These are phyloP conservation scores for Scaptomyza tumidula DNA, from an alignment of 2,888 invertebrate species.

Conservation along the genomic window DNA sequence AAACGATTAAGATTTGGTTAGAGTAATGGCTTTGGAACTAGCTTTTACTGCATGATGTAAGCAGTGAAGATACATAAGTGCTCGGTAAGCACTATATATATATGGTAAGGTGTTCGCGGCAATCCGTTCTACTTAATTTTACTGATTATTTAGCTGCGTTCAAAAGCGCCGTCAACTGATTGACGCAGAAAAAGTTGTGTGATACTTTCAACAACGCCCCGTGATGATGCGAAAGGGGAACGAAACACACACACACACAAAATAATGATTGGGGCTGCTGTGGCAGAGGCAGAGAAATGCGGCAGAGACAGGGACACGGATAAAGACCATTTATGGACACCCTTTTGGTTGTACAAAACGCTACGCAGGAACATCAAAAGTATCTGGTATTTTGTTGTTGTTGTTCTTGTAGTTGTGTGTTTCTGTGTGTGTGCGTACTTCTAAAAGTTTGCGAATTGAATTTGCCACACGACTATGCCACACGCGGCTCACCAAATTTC, in stretches of 20 bases:
- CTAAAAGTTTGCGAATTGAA: conserved; percentile 81
- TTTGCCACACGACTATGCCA: conserved; percentile 82
- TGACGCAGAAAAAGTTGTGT: conserved; percentile 4
- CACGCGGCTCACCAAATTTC: conserved; percentile 81
- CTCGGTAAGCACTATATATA: no score
- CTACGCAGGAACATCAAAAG: conserved; percentile 47
- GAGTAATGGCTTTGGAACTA: background rate
- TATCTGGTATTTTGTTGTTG: conserved; percentile 39
- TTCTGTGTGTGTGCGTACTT: conserved; percentile 1
- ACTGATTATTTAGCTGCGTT: conserved; percentile 2
- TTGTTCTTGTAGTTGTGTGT: conserved; percentile 13
- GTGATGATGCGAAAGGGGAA: background rate
- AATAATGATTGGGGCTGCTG: conserved; percentile 16
- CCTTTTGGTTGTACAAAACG: conserved; percentile 32
- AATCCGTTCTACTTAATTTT: no score
- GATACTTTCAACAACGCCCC: conserved; percentile 3
- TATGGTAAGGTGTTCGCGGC: no score
- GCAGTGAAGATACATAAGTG: background rate
- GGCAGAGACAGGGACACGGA: conserved; percentile 1
- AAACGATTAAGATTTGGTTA: background rate
- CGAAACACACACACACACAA: conserved; percentile 2
- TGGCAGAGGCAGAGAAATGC: conserved; percentile 1
- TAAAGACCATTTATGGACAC: conserved; percentile 10
- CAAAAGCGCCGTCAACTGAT: conserved; percentile 3
- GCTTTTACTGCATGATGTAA: background rate